Conservation (phyloP, 92 coral and sea anemone genomes). For the Plumapathes pennacea region DNA sequence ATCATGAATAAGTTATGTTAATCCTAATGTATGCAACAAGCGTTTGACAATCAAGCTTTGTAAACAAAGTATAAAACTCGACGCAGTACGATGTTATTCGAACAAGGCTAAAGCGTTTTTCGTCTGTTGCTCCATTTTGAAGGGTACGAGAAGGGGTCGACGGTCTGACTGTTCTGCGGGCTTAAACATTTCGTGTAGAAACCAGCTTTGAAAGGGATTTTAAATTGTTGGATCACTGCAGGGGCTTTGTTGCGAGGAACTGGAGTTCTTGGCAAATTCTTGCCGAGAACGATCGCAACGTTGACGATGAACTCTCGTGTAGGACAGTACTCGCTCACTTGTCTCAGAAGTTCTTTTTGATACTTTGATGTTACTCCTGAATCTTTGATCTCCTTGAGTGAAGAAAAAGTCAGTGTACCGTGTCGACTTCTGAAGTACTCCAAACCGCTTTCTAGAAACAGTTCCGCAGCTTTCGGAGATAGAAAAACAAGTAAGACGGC, state of each 20-base stretch:
- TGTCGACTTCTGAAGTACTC: conserved; percentile 77
- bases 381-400: conserved; percentile 63
- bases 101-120: conserved; percentile 46
- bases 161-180: conserved; percentile 69
- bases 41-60: too few relatives aligned
- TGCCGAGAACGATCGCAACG: conserved; percentile 88
- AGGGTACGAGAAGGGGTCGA: conserved; percentile 11
- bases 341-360: conserved; percentile 63
- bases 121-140: conserved; percentile 26
- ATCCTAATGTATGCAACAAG: too few relatives aligned
- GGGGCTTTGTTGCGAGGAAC: conserved; percentile 91
- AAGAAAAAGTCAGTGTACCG: conserved; percentile 84
- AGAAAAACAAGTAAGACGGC: conserved; percentile 86
- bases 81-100: too few relatives aligned
- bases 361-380: conserved; percentile 85
- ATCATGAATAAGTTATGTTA: too few relatives aligned
- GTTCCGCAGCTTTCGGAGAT: conserved; percentile 90
- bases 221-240: conserved; percentile 77
- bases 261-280: conserved; percentile 74
- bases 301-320: conserved; percentile 86
- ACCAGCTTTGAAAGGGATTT: conserved; percentile 60
- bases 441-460: conserved; percentile 78
- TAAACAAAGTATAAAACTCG: too few relatives aligned
- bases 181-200: conserved; percentile 60
- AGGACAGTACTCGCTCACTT: conserved; percentile 74